Percentiles rank a stretch among this genome's conserved stretches.
These are phyloP conservation scores for Gavia stellata DNA, from an alignment of 2,113 vertebrate species.

Conservation along the genomic window DNA sequence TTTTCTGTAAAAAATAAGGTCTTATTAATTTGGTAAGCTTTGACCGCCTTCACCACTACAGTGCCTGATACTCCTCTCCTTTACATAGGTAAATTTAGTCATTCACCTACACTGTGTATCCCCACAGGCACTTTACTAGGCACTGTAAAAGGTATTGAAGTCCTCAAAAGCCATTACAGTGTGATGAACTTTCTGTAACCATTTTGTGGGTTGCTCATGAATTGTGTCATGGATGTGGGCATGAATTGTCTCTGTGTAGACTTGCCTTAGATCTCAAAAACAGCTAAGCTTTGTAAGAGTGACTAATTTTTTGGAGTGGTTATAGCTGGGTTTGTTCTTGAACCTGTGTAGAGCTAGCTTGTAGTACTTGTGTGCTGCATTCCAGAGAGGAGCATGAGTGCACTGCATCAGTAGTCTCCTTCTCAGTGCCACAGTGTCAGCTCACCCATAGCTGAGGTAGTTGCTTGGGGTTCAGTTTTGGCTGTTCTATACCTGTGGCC, in stretches of 20 bases:
- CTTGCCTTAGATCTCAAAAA: not conserved
- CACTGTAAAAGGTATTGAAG: not conserved
- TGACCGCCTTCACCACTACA: not conserved
- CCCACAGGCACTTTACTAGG: not conserved
- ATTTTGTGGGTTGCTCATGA: not conserved
- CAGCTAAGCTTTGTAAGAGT: not conserved
- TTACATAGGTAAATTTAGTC: not conserved
- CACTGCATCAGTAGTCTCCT: not conserved
- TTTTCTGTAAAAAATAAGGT: not conserved
- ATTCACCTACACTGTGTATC: not conserved
- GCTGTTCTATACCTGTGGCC: not conserved
- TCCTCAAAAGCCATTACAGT: not conserved
- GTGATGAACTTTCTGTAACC: not conserved
- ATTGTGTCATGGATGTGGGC: not conserved
- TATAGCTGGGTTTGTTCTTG: not conserved
- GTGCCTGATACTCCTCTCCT: not conserved
- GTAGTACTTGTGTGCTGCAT: not conserved
- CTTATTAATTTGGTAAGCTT: not conserved
- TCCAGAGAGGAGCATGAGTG: not conserved
- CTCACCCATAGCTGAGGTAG: not conserved
- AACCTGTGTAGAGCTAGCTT: not conserved
- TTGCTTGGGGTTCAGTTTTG: not conserved
- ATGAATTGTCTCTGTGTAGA: rapidly evolving
- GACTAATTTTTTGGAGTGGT: not conserved
- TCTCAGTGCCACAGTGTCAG: not conserved